Evolutionary conservation across 1,140 invertebrate genomes (phyloP).

Genomic region (Drosophila punjabiensis): DNA sequence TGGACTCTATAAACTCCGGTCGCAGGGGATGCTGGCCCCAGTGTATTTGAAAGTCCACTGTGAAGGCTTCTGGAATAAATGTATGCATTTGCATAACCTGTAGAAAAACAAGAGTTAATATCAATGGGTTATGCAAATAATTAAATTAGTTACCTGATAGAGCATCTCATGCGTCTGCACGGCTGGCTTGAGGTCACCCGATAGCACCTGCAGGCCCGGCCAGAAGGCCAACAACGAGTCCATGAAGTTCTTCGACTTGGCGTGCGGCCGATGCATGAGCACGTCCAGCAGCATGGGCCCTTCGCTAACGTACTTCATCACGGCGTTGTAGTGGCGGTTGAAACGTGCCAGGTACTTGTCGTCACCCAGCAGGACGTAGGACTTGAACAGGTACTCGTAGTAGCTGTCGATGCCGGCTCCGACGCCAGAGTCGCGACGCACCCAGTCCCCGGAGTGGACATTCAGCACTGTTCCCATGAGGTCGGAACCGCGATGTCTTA

Average conservation of each 20-base stretch:
- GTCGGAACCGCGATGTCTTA: constrained; percentile 95
- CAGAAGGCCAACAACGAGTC: constrained; percentile 98
- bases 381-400: constrained; percentile 99
- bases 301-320: constrained; percentile 99
- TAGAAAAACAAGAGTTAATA: background rate
- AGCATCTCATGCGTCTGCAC: constrained; percentile 99
- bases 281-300: constrained; percentile 98
- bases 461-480: constrained; percentile 97
- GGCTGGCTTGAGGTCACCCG: constrained; percentile 97
- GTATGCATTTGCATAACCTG: constrained; percentile 96
- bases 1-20: constrained; percentile 99
- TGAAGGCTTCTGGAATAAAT: constrained; percentile 99
- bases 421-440: constrained; percentile 97
- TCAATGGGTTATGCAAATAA: background rate
- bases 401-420: constrained; percentile 99
- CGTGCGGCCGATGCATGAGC: constrained; percentile 98
- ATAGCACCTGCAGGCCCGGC: constrained; percentile 96
- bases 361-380: constrained; percentile 93
- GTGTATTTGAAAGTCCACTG: constrained; percentile 97
- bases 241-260: constrained; percentile 99
- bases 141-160: constrained; percentile 90
- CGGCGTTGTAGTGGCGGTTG: constrained; percentile 98
- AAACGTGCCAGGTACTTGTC: constrained; percentile 96
- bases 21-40: constrained; percentile 99
- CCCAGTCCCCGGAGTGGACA: constrained; percentile 99